phyloP scores from a whole-genome alignment of 1,140 invertebrate genomes.

The Lepeophtheirus salmonis region DNA sequence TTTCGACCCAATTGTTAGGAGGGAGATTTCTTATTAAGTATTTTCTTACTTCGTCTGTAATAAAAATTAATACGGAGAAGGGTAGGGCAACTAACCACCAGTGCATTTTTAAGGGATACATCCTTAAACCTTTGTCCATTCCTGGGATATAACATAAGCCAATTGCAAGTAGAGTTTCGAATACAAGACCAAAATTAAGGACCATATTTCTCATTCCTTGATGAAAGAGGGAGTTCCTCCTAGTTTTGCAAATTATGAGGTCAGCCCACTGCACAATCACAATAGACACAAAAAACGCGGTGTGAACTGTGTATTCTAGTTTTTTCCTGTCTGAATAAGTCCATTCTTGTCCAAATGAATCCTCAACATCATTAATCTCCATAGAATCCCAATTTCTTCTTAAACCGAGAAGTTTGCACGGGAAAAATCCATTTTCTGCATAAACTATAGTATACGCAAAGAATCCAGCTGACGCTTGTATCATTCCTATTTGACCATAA shows the following conservation, averaged over 20 bases:
- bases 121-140: constrained; percentile 43
- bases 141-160: no score
- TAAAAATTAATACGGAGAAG: no score
- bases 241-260: not conserved
- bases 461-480: not conserved
- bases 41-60: no score
- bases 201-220: not conserved
- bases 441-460: not conserved
- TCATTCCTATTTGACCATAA: not conserved
- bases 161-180: no score
- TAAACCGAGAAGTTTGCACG: not conserved
- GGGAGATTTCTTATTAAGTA: no score
- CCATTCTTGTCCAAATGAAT: not conserved
- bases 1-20: no score
- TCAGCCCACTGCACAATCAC: not conserved
- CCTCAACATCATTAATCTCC: not conserved
- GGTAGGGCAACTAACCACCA: no score
- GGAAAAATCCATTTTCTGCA: not conserved
- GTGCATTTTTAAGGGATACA: no score
- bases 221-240: not conserved
- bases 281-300: not conserved
- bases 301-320: not conserved
- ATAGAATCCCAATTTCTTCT: not conserved
- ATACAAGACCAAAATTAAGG: no score
- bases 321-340: not conserved